phyloP scores from a whole-genome alignment of 2,888 invertebrate genomes.

The Pandemis corylana region DNA sequence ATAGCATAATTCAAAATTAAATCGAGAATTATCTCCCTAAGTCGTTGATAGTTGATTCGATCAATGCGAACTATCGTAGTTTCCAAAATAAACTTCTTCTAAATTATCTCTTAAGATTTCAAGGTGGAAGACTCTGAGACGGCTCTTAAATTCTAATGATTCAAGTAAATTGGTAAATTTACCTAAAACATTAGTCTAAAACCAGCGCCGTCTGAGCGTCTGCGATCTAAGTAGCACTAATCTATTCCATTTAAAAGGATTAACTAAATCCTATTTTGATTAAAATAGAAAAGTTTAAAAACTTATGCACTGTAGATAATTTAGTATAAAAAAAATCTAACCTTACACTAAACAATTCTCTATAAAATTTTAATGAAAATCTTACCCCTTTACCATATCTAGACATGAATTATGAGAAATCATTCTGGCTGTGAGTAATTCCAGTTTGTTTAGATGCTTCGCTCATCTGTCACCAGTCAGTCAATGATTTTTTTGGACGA shows the following conservation, averaged over 20 bases:
- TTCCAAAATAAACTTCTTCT: constrained; percentile 79
- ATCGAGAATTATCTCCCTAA: constrained; percentile 70
- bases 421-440: constrained; percentile 84
- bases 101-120: constrained; percentile 79
- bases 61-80: constrained; percentile 76
- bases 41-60: constrained; percentile 68
- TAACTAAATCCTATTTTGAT: constrained; percentile 70
- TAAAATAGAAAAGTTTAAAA: constrained; percentile 77
- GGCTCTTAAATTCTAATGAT: constrained; percentile 49
- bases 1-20: constrained; percentile 78
- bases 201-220: constrained; percentile 51
- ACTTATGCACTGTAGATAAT: constrained; percentile 83
- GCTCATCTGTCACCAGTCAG: constrained; percentile 56
- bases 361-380: constrained; percentile 64
- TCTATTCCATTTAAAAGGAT: constrained; percentile 78
- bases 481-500: constrained; percentile 44
- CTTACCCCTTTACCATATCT: constrained; percentile 79
- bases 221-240: constrained; percentile 68
- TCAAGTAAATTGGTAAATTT: constrained; percentile 37
- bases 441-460: constrained; percentile 73
- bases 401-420: constrained; percentile 78
- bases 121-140: constrained; percentile 56
- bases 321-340: constrained; percentile 76
- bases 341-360: constrained; percentile 65
- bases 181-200: constrained; percentile 43